Conservation (phyloP, 2,888 invertebrate genomes). For the Meteorus colon region DNA sequence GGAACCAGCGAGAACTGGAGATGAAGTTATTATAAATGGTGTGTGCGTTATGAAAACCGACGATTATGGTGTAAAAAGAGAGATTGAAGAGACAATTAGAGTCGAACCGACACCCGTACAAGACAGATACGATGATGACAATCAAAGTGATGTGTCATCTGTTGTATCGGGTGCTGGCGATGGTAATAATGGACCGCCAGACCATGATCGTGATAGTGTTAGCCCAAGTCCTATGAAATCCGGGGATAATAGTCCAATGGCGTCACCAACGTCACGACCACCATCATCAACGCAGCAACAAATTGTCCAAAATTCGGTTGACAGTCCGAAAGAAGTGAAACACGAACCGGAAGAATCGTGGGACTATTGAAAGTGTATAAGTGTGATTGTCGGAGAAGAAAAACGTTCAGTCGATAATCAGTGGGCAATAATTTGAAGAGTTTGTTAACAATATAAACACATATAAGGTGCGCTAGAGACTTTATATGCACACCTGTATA, state of each 20-base stretch:
- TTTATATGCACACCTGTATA: not conserved
- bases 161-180: slow-evolving; percentile 65
- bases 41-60: slow-evolving; percentile 93
- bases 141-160: slow-evolving; percentile 74
- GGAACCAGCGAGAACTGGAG: slow-evolving; percentile 76
- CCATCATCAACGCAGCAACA: slow-evolving; percentile 55
- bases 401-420: not conserved
- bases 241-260: slow-evolving; percentile 63
- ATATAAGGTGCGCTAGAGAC: not conserved
- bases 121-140: slow-evolving; percentile 77
- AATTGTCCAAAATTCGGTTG: slow-evolving; percentile 56
- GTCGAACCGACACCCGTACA: slow-evolving; percentile 86
- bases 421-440: not conserved
- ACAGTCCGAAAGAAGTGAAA: slow-evolving; percentile 68
- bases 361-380: slow-evolving; percentile 63
- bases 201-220: slow-evolving; percentile 67
- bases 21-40: slow-evolving; percentile 93
- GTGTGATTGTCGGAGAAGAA: slow-evolving; percentile 20
- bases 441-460: not conserved
- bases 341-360: slow-evolving; percentile 71
- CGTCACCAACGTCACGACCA: slow-evolving; percentile 65
- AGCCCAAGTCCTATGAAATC: slow-evolving; percentile 68
- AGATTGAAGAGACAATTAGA: slow-evolving; percentile 82
- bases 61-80: slow-evolving; percentile 77
- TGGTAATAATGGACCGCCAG: slow-evolving; percentile 67